phyloP scores from a whole-genome alignment of 2,113 vertebrate genomes.

The Crotalus helleri region DNA sequence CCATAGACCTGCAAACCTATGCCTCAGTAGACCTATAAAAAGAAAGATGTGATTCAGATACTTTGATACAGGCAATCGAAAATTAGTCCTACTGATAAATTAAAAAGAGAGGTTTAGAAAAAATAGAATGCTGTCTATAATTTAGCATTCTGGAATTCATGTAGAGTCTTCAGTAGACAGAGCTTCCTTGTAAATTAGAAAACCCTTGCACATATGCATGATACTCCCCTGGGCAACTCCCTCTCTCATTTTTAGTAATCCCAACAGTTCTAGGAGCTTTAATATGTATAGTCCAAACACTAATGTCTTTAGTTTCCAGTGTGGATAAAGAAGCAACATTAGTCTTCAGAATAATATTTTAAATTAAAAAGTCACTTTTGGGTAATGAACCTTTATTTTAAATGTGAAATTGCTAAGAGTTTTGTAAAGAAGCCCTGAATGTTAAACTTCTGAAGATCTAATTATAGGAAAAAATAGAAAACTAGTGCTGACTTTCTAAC shows the following conservation, averaged over 20 bases:
- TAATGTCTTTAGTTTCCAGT: not conserved
- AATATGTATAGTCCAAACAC: not conserved
- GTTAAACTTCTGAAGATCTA: not conserved
- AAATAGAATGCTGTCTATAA: not conserved
- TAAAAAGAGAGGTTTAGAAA: not conserved
- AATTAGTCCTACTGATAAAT: not conserved
- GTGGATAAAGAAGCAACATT: not conserved
- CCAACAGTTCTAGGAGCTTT: not conserved
- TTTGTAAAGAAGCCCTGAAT: not conserved
- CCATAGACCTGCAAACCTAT: not conserved
- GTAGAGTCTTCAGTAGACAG: not conserved
- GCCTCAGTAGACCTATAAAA: constrained; percentile 11
- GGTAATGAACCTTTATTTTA: not conserved
- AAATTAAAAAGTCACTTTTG: not conserved
- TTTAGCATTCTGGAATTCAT: not conserved
- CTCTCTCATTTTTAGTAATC: not conserved
- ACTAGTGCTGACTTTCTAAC: not conserved
- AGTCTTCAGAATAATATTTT: not conserved
- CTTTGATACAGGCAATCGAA: not conserved
- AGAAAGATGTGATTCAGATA: constrained; percentile 14
- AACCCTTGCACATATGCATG: not conserved
- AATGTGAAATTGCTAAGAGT: not conserved
- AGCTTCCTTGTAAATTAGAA: not conserved
- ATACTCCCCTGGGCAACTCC: not conserved
- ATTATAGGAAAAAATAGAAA: not conserved